Evolutionary conservation across 2,797 vertebrate species (phyloP), one percentile per base, ranked within the genome.

Genomic region (Megaceryle alcyon): DNA sequence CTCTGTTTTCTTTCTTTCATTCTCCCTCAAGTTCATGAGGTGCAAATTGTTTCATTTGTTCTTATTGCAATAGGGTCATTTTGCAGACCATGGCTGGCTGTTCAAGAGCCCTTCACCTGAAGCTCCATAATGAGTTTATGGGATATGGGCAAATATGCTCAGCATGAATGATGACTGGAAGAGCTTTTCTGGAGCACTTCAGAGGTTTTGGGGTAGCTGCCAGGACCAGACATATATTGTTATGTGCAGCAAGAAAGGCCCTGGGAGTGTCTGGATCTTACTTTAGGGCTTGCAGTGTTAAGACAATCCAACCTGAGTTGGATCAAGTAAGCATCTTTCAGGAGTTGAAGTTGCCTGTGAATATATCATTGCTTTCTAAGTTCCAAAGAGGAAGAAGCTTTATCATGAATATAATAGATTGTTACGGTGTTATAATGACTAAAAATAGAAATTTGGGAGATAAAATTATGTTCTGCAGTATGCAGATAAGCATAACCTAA

Each of bases 21-120:
- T 44, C 6, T 66, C 14, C 15, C 4, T 79, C 17, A 56, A 3
- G n/a, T 35, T 71, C 26, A 56, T 18, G 23, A 86, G 43, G 14
- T 51, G 37, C 21, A 33, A 82, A 43, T 56, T 68, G 3, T 64
- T 88, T 80, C 60, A 22, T 12, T 41, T 63, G 29, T 41, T 69
- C 29, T 33, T 10, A 29, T 15, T 66, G 15, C 7, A 44, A 13
- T 1, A 53, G 16, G 48, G 11, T 83, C 6, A n/a, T 83, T 93
- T 82, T 73, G 28, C 9, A 59, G 51, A 77, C 18, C 6, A 4
- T 0, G 0, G 5, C 5, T 48, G 23, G 20, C 10, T 0, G 0
- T 33, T 64, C 25, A 65, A 80, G 46, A 14, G 12, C 72, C 8
- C 9, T 59, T 77, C 16, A 23, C 16, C 10, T 3, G 14, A 12